These are phyloP conservation scores for Pteronotus mesoamericanus DNA, from an alignment of 2,797 vertebrate genomes.

Conservation along the genomic window DNA sequence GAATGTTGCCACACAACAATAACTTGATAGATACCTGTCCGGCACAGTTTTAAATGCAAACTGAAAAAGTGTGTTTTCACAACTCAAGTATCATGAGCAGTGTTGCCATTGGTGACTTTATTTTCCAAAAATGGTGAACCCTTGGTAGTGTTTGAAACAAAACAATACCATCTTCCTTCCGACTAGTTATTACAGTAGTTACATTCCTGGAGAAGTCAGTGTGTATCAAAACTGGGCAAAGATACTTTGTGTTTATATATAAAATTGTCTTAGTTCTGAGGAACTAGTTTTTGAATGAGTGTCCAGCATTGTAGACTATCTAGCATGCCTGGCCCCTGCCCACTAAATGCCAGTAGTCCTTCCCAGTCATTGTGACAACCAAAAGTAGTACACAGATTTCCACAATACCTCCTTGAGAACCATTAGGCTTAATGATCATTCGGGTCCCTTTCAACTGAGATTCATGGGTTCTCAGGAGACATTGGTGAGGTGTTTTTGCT, in stretches of 20 bases:
- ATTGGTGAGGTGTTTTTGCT: not conserved
- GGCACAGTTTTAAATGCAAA: not conserved
- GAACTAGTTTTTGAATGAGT: not conserved
- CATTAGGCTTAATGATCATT: not conserved
- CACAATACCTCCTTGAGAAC: not conserved
- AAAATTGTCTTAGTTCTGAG: not conserved
- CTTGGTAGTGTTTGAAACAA: conserved; percentile 31
- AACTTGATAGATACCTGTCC: not conserved
- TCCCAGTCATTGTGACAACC: not conserved
- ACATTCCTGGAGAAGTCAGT: not conserved
- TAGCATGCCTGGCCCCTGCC: not conserved
- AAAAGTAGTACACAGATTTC: not conserved
- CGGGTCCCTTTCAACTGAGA: not conserved
- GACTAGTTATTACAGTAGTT: not conserved
- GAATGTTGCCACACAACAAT: not conserved
- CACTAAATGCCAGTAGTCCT: not conserved
- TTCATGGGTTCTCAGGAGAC: not conserved
- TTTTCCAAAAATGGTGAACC: conserved; percentile 36
- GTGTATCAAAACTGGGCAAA: not conserved
- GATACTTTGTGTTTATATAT: not conserved
- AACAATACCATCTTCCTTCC: not conserved
- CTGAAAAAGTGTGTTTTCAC: not conserved
- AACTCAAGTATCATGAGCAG: not conserved
- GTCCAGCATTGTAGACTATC: not conserved
- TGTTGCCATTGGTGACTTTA: not conserved